Base-by-base conservation (phyloP, 1,140 invertebrate genomes). In the Radopholus similis region DNA sequence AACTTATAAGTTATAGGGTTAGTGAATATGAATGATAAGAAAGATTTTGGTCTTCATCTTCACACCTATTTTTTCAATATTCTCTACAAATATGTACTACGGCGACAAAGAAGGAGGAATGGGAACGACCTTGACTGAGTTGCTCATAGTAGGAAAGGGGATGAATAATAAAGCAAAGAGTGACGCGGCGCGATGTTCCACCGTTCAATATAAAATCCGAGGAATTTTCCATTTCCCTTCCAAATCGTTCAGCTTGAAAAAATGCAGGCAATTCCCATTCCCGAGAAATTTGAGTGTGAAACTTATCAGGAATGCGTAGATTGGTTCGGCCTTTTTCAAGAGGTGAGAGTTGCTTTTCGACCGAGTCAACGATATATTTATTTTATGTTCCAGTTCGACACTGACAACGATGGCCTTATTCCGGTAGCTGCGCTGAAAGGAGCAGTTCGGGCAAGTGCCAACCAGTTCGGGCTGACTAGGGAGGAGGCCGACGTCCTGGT, bases 391-490 rank as follows among this genome's bases (percentile, higher is more conserved):
- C 40, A 73, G 72, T 72, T 70, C 13, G 72, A 73, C 32, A 37
- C 23, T 15, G 73, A 75, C 68, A 73, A 75, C 49, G 73, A 73
- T 26, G 72, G 72, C 15, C 37, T 26, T 59, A 57, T 74, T 6
- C 69, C 68, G 3, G 34, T 69, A 21, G 57, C 65, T 23, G 64
- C 55, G 18, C 54, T 74, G 8, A 71, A 73, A 64, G n/a, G 23
- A 40, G 37, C 68, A 11, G 34, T 74, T 4, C 18, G 38, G 11
- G 32, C 64, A 5, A 68, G 32, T 32, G 60, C 69, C 35, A 28
- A 8, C 18, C 18, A 51, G 5, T 62, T 74, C 34, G 72, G 72
- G n/a, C 44, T 74, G 6, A 26, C 51, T 4, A 15, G 49, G n/a
- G 51, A 73, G 23, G 71, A 74, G 32, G 73, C 68, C 0, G 44